Evolutionary conservation across 2,113 vertebrate species (phyloP).

Genomic region (Marcusenius ussheri): DNA sequence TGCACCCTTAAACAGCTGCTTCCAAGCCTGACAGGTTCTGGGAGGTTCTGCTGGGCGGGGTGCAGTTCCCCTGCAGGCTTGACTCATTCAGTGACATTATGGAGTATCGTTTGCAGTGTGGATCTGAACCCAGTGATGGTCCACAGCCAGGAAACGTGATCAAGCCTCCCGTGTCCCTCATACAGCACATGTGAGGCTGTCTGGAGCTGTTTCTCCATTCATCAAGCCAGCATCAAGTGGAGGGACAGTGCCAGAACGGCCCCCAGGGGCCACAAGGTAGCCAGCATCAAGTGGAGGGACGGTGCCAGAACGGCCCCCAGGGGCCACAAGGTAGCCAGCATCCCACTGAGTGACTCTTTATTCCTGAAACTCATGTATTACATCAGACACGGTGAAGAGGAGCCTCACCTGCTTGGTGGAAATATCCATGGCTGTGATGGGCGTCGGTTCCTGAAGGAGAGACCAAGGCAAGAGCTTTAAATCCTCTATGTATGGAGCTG

Average conservation of each 20-base stretch:
- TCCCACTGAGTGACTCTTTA: background rate
- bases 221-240: background rate
- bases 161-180: background rate
- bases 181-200: background rate
- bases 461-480: slow-evolving; percentile 13
- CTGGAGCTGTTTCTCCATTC: background rate
- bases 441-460: slow-evolving; percentile 73
- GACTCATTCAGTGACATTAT: background rate
- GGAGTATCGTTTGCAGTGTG: background rate
- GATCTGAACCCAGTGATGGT: background rate
- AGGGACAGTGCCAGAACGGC: background rate
- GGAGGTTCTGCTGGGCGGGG: background rate
- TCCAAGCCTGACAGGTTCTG: background rate
- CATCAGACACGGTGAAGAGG: background rate
- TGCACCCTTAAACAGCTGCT: background rate
- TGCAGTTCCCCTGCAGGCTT: background rate
- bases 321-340: background rate
- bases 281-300: background rate
- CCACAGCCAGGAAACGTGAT: background rate
- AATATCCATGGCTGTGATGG: slow-evolving; percentile 92
- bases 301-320: background rate
- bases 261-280: background rate
- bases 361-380: background rate
- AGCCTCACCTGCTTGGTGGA: slow-evolving; percentile 88
- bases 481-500: background rate